phyloP scores from a whole-genome alignment of 35 echinoderm and acorn worm genomes.

The Apostichopus parvimensis region DNA sequence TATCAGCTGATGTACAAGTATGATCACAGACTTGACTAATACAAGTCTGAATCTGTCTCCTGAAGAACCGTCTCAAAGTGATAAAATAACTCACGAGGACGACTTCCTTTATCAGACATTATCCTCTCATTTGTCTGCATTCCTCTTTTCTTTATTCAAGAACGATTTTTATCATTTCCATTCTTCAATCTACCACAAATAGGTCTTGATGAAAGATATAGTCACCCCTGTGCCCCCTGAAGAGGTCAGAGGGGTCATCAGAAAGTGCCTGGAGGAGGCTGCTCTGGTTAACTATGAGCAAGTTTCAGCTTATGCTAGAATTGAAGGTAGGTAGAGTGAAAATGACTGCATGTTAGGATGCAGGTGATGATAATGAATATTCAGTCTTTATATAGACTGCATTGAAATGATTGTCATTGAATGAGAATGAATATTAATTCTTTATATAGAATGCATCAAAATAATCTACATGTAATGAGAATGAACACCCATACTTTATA shows the following conservation, averaged over 20 bases:
- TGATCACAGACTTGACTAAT: too few species aligned
- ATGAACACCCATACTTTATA: too few species aligned
- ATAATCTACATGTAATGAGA: too few species aligned
- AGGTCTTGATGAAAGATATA: slow-evolving; percentile 99
- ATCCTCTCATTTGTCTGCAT: not conserved
- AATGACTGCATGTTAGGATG: too few species aligned
- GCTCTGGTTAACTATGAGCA: slow-evolving; percentile 98
- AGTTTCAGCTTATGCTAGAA: slow-evolving; percentile 97
- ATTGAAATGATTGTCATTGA: too few species aligned
- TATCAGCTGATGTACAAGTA: too few species aligned
- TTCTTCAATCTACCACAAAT: not conserved
- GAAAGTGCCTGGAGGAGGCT: slow-evolving; percentile 93
- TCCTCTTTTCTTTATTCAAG: not conserved
- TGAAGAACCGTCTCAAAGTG: not conserved
- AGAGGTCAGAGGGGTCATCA: slow-evolving; percentile 89
- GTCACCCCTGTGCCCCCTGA: slow-evolving; percentile 96
- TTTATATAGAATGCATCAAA: too few species aligned
- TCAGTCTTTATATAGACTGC: too few species aligned
- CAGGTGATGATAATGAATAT: too few species aligned
- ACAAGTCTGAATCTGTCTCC: too few species aligned
- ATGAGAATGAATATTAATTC: too few species aligned
- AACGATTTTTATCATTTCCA: not conserved
- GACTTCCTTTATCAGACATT: not conserved
- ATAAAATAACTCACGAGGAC: not conserved
- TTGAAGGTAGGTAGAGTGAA: slow-evolving; percentile 75